Percentiles rank a stretch among this genome's conserved stretches.
Evolutionary conservation across 2,113 vertebrate genomes (phyloP).

Genomic region (Nematolebias whitei): DNA sequence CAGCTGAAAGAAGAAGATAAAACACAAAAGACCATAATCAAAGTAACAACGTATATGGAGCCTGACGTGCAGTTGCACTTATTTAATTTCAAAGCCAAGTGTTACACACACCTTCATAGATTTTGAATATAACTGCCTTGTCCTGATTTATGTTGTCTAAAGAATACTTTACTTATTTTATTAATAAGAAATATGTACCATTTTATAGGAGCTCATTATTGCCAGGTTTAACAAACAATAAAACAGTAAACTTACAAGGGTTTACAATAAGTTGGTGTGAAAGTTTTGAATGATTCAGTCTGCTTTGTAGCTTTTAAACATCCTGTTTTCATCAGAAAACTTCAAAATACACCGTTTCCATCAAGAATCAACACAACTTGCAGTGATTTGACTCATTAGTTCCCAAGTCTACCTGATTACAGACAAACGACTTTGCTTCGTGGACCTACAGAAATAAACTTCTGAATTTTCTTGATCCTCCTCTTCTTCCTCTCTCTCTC

Average conservation of each 20-base stretch:
- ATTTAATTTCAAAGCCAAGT: no score
- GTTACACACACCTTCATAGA: no score
- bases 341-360: neutral
- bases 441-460: conserved; percentile 18
- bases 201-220: neutral
- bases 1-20: no score
- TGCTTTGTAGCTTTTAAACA: neutral
- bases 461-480: conserved; percentile 5
- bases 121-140: no score
- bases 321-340: no score
- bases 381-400: neutral
- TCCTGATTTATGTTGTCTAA: neutral
- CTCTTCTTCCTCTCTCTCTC: conserved; percentile 12
- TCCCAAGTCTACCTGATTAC: neutral
- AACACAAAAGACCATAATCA: no score
- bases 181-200: conserved; percentile 6
- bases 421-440: neutral
- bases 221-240: no score
- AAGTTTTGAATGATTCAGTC: no score
- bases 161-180: neutral
- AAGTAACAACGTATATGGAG: no score
- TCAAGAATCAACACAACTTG: conserved; percentile 1
- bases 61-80: no score
- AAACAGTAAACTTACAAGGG: no score
- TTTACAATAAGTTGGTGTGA: no score